Evolutionary conservation across 2,888 invertebrate species (phyloP).

Genomic region (Drosophila nigricruria): DNA sequence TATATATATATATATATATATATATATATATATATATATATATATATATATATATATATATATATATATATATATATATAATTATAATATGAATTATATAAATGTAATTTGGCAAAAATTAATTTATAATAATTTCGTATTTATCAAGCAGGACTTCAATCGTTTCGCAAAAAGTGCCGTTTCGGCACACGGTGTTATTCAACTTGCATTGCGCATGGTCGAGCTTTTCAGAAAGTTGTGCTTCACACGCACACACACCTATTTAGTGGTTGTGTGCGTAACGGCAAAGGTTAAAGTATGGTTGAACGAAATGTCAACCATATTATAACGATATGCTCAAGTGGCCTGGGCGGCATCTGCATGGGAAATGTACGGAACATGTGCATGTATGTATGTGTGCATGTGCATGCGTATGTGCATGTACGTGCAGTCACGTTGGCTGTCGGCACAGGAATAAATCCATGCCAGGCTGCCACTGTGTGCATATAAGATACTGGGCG

Average conservation of each 20-base stretch:
- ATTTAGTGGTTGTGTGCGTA: neutral
- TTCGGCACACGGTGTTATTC: neutral
- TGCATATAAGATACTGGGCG: neutral
- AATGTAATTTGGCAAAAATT: neutral
- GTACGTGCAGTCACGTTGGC: slow-evolving; percentile 33
- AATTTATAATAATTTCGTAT: neutral
- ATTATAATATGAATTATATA: too few relatives aligned
- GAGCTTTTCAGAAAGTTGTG: slow-evolving; percentile 25
- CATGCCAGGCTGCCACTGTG: slow-evolving; percentile 6
- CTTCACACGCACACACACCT: neutral
- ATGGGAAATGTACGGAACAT: slow-evolving; percentile 16
- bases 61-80: too few relatives aligned
- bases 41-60: too few relatives aligned
- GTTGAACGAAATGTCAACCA: slow-evolving; percentile 17
- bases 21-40: too few relatives aligned
- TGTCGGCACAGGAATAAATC: slow-evolving; percentile 42
- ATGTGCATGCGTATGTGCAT: neutral
- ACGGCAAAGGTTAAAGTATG: slow-evolving; percentile 30
- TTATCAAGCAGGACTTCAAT: neutral
- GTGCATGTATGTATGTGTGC: neutral
- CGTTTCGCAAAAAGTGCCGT: neutral
- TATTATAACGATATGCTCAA: slow-evolving; percentile 14
- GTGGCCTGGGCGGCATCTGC: slow-evolving; percentile 26
- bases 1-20: too few relatives aligned
- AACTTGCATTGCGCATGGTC: slow-evolving; percentile 62